A percentile compares a stretch with the other conserved stretches of the same genome.
Conservation (phyloP, 2,797 vertebrate species). For the Craterocephalus amniculus region DNA sequence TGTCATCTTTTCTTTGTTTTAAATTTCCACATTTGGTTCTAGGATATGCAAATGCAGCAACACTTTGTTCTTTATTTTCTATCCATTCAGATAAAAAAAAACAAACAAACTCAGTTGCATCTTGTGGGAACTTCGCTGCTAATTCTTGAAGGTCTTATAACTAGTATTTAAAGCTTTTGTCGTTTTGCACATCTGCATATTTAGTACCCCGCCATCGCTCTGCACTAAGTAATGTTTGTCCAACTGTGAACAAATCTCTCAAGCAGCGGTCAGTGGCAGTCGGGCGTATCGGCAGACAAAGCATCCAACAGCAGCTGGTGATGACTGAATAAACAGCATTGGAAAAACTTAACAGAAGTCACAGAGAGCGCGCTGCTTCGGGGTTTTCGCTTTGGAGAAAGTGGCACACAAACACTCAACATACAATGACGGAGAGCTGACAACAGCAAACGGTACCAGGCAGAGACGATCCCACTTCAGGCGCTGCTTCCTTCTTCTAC, state of each 20-base stretch:
- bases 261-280: slow-evolving; percentile 32
- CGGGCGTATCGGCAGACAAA: slow-evolving; percentile 54
- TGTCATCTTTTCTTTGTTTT: not conserved
- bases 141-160: slow-evolving; percentile 8
- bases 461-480: slow-evolving; percentile 45
- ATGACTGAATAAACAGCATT: slow-evolving; percentile 53
- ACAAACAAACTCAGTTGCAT: slow-evolving; percentile 14
- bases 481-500: slow-evolving; percentile 41
- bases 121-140: slow-evolving; percentile 2
- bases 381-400: slow-evolving; percentile 39
- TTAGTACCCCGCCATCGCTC: slow-evolving; percentile 23
- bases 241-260: slow-evolving; percentile 22
- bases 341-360: slow-evolving; percentile 52
- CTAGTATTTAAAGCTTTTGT: not conserved
- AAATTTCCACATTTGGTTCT: not conserved
- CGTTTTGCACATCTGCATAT: slow-evolving; percentile 16
- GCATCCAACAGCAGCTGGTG: slow-evolving; percentile 56
- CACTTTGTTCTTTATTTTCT: slow-evolving; percentile 4
- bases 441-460: slow-evolving; percentile 61
- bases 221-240: slow-evolving; percentile 41
- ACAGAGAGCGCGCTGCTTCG: slow-evolving; percentile 24
- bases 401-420: slow-evolving; percentile 31
- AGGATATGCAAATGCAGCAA: slow-evolving; percentile 18
- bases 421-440: slow-evolving; percentile 47
- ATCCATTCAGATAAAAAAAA: not conserved